Evolutionary conservation across 2,113 vertebrate genomes (phyloP), one percentile per base, ranked within the genome.

Genomic region (Osmerus eperlanus): DNA sequence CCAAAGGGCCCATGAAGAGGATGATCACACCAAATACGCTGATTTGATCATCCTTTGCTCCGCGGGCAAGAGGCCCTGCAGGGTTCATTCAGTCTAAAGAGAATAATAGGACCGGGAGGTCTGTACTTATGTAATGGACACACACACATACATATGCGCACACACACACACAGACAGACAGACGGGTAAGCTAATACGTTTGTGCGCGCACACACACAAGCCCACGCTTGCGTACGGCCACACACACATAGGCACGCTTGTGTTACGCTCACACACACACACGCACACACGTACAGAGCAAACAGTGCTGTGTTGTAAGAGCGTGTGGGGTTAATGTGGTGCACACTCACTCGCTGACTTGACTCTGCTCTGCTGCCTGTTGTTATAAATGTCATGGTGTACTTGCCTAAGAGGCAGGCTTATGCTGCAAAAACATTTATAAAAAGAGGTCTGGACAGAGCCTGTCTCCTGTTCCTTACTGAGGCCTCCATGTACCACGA

Each of bases 71-170:
- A 58, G 51, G 73, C 81, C 72, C 78, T 76, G 68, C 72, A 51
- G 71, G 74, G 81, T 78, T 87, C 83, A 86, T 74, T 87, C 79
- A 83, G 78, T 78, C 85, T 79, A 70, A 79, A 77, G 83, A 79
- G 72, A 81, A 84, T 87, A 89, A 86, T 84, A 67, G 83, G 73
- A 70, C 51, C 68, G 78, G 71, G 65, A 85, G 67, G 68, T 66
- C 70, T 16, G 1, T 11, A 70, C 81, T 87, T 91, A 85, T 66
- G 66, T 89, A 88, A 88, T 73, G 18, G n/a, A 41, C 21, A 36
- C 16, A 72, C 23, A 36, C 36, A 60, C 18, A 59, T 16, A 60
- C 3, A n/a, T 54, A 68, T n/a, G 19, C 53, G 65, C 19, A 55
- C 67, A 0, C 63, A 61, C 23, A n/a, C 9, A 8, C 29, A 1